A percentile compares a stretch with the other conserved stretches of the same genome.
Conservation (phyloP, 2,888 invertebrate species). For the Pseudococcus viburni region DNA sequence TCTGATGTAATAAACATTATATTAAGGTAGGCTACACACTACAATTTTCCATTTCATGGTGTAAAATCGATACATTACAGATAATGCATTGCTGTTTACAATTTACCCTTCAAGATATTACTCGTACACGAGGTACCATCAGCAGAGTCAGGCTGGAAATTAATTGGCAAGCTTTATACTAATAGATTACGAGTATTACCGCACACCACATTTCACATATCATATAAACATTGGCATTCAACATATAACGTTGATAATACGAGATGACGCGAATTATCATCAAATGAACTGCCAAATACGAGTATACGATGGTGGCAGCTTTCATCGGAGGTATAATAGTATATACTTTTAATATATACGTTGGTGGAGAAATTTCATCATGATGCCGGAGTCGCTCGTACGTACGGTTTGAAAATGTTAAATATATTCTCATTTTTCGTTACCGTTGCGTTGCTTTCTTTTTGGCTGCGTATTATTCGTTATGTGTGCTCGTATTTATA, state of each 20-base stretch:
- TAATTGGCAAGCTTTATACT: background rate
- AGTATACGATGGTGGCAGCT: background rate
- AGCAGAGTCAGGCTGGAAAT: background rate
- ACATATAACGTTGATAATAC: background rate
- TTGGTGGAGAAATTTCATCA: background rate
- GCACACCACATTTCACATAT: background rate
- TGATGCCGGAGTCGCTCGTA: background rate
- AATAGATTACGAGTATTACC: background rate
- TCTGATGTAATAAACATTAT: background rate
- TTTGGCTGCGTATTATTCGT: background rate
- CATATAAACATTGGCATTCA: background rate
- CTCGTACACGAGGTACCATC: too few relatives aligned
- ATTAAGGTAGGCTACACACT: background rate
- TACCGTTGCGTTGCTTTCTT: background rate
- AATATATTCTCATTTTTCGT: conserved; percentile 54
- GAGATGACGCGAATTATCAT: conserved; percentile 14
- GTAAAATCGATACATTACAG: background rate
- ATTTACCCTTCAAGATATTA: too few relatives aligned
- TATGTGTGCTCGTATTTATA: background rate
- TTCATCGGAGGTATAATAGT: background rate
- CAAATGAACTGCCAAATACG: background rate
- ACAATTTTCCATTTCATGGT: background rate
- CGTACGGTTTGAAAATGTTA: conserved; percentile 19
- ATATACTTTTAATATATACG: background rate
- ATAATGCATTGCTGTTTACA: background rate